Evolutionary conservation across 2,888 invertebrate species (phyloP).

Genomic region (Lepetodrilus schrolli): DNA sequence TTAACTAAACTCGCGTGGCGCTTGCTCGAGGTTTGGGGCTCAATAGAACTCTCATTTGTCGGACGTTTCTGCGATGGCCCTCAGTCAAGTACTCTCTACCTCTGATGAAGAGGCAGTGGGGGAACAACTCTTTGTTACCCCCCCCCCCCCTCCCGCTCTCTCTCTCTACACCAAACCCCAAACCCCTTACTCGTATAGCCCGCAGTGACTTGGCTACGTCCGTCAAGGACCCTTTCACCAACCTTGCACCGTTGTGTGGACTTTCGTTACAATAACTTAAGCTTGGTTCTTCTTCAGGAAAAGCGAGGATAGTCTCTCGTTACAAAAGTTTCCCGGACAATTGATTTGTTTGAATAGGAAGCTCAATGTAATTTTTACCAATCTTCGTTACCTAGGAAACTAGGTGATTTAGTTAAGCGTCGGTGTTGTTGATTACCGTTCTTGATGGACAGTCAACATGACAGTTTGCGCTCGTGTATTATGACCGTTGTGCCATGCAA

Average conservation of each 20-base stretch:
- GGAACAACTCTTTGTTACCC: not conserved
- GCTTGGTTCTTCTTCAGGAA: not conserved
- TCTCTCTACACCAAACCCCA: no score
- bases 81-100: constrained; percentile 10
- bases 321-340: constrained; percentile 4
- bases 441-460: no score
- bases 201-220: not conserved
- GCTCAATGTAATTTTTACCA: constrained; percentile 41
- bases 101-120: not conserved
- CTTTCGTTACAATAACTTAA: not conserved
- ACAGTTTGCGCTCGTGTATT: no score
- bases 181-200: no score
- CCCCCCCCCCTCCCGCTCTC: no score
- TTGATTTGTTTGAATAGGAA: constrained; percentile 40
- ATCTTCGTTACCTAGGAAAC: constrained; percentile 39
- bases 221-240: not conserved
- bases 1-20: constrained; percentile 5
- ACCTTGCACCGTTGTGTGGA: not conserved
- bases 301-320: not conserved
- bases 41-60: constrained; percentile 21
- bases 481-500: no score
- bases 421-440: no score
- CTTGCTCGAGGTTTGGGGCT: not conserved
- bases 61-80: not conserved
- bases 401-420: constrained; percentile 39